phyloP scores from a whole-genome alignment of 2,113 vertebrate genomes.

The Anoura caudifer region DNA sequence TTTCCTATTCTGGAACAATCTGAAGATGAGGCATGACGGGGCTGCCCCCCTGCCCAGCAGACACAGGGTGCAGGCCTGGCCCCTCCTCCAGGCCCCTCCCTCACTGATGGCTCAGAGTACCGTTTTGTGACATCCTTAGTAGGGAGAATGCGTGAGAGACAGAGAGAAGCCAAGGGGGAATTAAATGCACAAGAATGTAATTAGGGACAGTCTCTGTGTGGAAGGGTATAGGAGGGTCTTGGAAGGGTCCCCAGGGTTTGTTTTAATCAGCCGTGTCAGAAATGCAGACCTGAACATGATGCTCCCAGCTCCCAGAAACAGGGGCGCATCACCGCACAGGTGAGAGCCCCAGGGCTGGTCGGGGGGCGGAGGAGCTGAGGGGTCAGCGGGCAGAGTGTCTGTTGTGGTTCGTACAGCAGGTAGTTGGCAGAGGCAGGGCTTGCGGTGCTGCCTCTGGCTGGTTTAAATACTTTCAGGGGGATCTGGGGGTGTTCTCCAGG shows the following conservation, averaged over 20 bases:
- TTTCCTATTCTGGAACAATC: not conserved
- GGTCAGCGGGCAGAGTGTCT: not conserved
- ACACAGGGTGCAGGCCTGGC: rapidly evolving
- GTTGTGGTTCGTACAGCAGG: not conserved
- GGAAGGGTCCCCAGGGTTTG: not conserved
- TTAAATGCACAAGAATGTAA: not conserved
- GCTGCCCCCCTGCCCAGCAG: not conserved
- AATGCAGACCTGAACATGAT: not conserved
- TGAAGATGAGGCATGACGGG: not conserved
- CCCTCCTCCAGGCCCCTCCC: not conserved
- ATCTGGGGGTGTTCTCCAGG: no score
- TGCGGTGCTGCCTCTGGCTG: no score
- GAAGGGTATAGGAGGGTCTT: not conserved
- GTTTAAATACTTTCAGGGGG: no score
- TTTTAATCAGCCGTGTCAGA: not conserved
- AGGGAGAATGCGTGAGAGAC: not conserved
- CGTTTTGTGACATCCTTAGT: not conserved
- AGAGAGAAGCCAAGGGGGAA: not conserved
- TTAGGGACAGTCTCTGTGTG: not conserved
- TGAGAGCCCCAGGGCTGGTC: not conserved
- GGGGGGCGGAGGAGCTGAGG: not conserved
- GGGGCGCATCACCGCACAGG: not conserved
- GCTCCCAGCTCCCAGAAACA: not conserved
- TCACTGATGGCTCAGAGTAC: not conserved
- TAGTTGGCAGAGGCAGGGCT: not conserved